These are phyloP conservation scores for Eupithecia centaureata DNA, from an alignment of 2,888 invertebrate species.

Conservation along the genomic window DNA sequence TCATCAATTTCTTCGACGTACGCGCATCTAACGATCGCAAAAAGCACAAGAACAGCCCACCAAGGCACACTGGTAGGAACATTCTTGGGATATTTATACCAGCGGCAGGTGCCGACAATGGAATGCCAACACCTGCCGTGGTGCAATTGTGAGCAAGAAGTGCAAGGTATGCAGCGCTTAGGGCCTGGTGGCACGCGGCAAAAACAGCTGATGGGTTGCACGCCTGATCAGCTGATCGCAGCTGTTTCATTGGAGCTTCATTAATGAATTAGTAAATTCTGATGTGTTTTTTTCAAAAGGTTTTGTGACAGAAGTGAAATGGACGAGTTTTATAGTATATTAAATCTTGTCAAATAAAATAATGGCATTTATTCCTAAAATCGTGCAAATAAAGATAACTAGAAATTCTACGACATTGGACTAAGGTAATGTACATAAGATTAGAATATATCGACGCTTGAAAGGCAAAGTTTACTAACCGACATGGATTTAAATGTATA, in stretches of 20 bases:
- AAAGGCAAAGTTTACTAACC: too few relatives aligned
- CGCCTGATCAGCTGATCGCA: background rate
- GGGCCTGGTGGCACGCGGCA: slow-evolving; percentile 51
- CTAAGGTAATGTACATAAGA: too few relatives aligned
- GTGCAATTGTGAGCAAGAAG: slow-evolving; percentile 62
- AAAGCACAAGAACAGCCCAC: slow-evolving; percentile 27
- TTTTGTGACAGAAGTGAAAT: background rate
- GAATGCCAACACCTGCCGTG: slow-evolving; percentile 49
- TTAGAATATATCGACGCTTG: too few relatives aligned
- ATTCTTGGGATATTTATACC: slow-evolving; percentile 41
- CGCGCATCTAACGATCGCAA: slow-evolving; percentile 24
- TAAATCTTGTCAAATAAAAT: too few relatives aligned
- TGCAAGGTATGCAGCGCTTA: slow-evolving; percentile 35
- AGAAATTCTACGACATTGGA: too few relatives aligned
- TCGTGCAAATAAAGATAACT: too few relatives aligned
- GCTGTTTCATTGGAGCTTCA: background rate
- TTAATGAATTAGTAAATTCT: background rate
- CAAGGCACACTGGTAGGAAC: slow-evolving; percentile 27
- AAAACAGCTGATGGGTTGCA: slow-evolving; percentile 20
- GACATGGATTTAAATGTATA: too few relatives aligned
- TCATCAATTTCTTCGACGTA: slow-evolving; percentile 21
- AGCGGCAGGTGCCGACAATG: slow-evolving; percentile 53
- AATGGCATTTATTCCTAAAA: too few relatives aligned
- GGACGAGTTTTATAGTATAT: too few relatives aligned
- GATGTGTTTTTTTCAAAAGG: background rate